phyloP scores from a whole-genome alignment of 1,140 invertebrate genomes.

The Atta cephalotes region DNA sequence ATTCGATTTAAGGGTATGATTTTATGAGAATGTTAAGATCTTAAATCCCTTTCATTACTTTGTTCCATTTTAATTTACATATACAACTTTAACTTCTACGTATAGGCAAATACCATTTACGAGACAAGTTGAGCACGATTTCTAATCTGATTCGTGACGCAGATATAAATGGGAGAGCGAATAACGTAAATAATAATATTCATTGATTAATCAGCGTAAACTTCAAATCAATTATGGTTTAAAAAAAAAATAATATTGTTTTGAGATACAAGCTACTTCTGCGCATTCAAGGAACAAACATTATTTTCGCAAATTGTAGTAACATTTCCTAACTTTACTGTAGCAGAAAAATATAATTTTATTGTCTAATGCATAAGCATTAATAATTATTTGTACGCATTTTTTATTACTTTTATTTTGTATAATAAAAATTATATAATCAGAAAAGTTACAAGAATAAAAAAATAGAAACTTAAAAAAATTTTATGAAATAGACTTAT shows the following conservation, averaged over 20 bases:
- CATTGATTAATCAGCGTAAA: constrained; percentile 29
- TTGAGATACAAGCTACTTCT: not conserved
- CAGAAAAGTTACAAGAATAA: not conserved
- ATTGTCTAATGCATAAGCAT: not conserved
- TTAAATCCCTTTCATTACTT: not conserved
- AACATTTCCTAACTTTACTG: not conserved
- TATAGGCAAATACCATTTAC: not conserved
- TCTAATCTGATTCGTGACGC: constrained; percentile 25
- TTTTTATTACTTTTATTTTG: not conserved
- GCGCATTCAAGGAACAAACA: constrained; percentile 29
- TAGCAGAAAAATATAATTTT: not conserved
- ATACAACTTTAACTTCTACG: not conserved
- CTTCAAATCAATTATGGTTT: not conserved
- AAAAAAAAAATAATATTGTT: constrained; percentile 20
- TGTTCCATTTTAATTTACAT: not conserved
- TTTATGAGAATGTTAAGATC: not conserved
- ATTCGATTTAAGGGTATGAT: not conserved
- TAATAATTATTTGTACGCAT: not conserved
- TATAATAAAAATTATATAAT: not conserved
- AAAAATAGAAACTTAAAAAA: not conserved
- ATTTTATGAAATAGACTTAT: not conserved
- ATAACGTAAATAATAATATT: not conserved
- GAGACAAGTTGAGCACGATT: not conserved
- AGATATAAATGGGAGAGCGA: not conserved
- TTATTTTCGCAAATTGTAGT: constrained; percentile 11